phyloP scores from a whole-genome alignment of 2,797 vertebrate genomes.

The Crocodylus rhombifer region DNA sequence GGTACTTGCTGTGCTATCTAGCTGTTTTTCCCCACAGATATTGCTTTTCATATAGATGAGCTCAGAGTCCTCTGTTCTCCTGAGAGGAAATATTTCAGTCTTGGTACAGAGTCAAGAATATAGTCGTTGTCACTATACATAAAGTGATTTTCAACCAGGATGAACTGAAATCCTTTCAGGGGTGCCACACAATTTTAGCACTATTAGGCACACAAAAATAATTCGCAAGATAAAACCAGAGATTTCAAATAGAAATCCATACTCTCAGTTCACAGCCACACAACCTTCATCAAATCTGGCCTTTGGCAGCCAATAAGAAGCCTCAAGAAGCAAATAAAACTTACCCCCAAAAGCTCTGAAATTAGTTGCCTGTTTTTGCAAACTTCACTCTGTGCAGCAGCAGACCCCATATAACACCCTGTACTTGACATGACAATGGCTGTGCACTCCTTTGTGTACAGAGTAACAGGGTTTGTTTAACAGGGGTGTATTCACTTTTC shows the following conservation, averaged over 20 bases:
- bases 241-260: no score
- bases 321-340: not conserved
- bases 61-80: no score
- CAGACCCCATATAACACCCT: not conserved
- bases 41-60: no score
- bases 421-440: not conserved
- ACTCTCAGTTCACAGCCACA: not conserved
- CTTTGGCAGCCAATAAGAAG: not conserved
- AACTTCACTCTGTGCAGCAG: not conserved
- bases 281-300: not conserved
- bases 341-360: constrained; percentile 39
- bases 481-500: not conserved
- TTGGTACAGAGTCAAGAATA: no score
- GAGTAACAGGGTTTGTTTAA: not conserved
- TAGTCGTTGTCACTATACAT: no score
- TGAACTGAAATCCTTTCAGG: no score
- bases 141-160: no score
- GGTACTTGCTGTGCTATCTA: no score
- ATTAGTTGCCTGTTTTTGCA: constrained; percentile 5
- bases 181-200: no score
- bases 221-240: not conserved
- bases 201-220: no score
- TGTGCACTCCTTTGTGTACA: not conserved
- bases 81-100: no score
- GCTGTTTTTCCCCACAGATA: no score